Evolutionary conservation across 2,888 invertebrate genomes (phyloP).

Genomic region (Aphelenchoides bicaudatus): DNA sequence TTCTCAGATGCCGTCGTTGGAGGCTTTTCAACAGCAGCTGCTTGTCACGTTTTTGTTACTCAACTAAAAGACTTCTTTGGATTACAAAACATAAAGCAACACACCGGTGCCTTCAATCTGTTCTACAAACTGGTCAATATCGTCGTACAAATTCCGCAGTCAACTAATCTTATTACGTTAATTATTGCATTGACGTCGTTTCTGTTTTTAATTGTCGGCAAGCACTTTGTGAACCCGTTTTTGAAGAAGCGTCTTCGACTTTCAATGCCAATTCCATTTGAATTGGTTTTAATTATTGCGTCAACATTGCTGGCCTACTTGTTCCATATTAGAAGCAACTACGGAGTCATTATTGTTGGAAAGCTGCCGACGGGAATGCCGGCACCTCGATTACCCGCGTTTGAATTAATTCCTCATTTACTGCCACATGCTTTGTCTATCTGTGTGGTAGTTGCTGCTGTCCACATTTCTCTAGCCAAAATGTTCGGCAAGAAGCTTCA

Average conservation of each 20-base stretch:
- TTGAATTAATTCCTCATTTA: conserved; percentile 41
- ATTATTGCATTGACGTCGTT: conserved; percentile 65
- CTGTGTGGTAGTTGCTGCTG: conserved; percentile 63
- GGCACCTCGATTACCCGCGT: conserved; percentile 38
- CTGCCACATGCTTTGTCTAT: conserved; percentile 62
- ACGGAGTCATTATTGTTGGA: conserved; percentile 13
- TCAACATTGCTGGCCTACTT: conserved; percentile 61
- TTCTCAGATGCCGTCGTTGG: conserved; percentile 61
- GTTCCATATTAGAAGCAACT: conserved; percentile 24
- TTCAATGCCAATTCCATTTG: conserved; percentile 61
- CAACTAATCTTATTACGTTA: conserved; percentile 64
- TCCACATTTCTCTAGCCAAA: conserved; percentile 64
- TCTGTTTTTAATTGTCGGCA: conserved; percentile 56
- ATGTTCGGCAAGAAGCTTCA: conserved; percentile 63
- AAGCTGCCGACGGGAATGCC: conserved; percentile 38
- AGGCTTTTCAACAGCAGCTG: conserved; percentile 65
- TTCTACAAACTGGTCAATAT: conserved; percentile 63
- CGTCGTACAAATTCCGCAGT: conserved; percentile 69
- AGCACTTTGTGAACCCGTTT: conserved; percentile 63
- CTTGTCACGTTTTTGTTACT: conserved; percentile 64
- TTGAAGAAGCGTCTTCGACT: conserved; percentile 61
- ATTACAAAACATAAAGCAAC: conserved; percentile 53
- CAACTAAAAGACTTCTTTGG: conserved; percentile 65
- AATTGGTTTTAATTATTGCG: conserved; percentile 60
- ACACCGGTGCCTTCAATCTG: conserved; percentile 63